phyloP scores from a whole-genome alignment of 2,797 vertebrate species.

The Syngnathus acus region DNA sequence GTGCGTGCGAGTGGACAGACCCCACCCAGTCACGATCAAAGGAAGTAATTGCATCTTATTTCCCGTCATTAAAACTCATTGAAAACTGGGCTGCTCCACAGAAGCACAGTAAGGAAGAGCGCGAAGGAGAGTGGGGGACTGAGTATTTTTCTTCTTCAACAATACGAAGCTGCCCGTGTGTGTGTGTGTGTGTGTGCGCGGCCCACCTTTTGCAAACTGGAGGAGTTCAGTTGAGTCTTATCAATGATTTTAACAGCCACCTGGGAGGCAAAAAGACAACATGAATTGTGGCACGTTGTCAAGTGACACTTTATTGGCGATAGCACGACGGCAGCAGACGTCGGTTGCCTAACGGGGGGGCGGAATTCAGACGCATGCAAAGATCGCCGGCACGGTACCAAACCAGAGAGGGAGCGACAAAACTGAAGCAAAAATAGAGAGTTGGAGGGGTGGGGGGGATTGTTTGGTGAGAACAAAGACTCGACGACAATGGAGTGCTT shows the following conservation, averaged over 20 bases:
- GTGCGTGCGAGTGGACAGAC: slow-evolving; percentile 51
- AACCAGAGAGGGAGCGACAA: not conserved
- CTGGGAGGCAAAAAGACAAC: slow-evolving; percentile 62
- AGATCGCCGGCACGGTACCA: slow-evolving; percentile 18
- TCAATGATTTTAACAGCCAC: slow-evolving; percentile 95
- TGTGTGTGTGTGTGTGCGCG: not conserved
- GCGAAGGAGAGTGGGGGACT: slow-evolving; percentile 20
- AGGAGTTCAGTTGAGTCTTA: slow-evolving; percentile 91
- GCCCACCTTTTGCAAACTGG: slow-evolving; percentile 90
- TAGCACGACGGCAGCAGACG: slow-evolving; percentile 32
- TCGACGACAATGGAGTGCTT: slow-evolving; percentile 21
- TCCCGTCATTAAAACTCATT: slow-evolving; percentile 71
- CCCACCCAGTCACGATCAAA: slow-evolving; percentile 62
- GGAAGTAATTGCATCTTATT: slow-evolving; percentile 66
- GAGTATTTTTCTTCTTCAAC: not conserved
- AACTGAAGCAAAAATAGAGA: not conserved
- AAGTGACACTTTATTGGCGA: slow-evolving; percentile 6
- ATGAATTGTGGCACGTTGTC: not conserved
- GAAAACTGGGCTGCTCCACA: slow-evolving; percentile 60
- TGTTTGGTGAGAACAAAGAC: not conserved
- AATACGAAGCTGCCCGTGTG: not conserved
- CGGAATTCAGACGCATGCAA: slow-evolving; percentile 16
- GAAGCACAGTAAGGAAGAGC: slow-evolving; percentile 17
- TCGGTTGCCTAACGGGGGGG: slow-evolving; percentile 40
- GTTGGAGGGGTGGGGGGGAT: not conserved